Evolutionary conservation across 2,888 invertebrate genomes (phyloP).

Genomic region (Theretra japonica): DNA sequence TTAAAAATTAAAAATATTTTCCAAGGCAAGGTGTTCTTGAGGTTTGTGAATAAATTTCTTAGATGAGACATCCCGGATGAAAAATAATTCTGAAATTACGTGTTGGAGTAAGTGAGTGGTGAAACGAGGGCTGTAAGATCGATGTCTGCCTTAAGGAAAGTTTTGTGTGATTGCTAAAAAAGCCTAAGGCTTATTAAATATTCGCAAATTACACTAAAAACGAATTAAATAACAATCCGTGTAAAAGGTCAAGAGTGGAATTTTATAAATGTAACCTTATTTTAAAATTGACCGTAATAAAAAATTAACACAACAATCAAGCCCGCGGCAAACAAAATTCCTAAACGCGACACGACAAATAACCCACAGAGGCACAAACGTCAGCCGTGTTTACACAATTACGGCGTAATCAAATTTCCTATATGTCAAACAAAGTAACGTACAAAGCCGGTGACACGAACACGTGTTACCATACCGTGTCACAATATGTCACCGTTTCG

Average conservation of each 20-base stretch:
- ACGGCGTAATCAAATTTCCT: slow-evolving; percentile 23
- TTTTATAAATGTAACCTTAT: neutral
- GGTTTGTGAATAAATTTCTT: too few relatives aligned
- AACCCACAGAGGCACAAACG: neutral
- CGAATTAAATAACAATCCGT: too few relatives aligned
- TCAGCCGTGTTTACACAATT: slow-evolving; percentile 18
- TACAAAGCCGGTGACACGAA: slow-evolving; percentile 27
- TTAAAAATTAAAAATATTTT: neutral
- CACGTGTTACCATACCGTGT: slow-evolving; percentile 28
- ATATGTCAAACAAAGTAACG: slow-evolving; percentile 26
- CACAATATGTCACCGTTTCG: slow-evolving; percentile 30
- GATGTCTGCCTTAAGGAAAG: too few relatives aligned
- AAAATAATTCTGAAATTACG: too few relatives aligned
- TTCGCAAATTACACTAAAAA: too few relatives aligned
- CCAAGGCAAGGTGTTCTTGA: neutral
- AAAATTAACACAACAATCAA: neutral
- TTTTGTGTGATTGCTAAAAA: too few relatives aligned
- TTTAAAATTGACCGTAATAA: neutral
- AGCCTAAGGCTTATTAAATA: too few relatives aligned
- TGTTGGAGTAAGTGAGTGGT: too few relatives aligned
- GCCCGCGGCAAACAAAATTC: neutral
- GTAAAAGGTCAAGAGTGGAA: too few relatives aligned
- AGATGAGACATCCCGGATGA: too few relatives aligned
- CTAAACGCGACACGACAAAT: neutral
- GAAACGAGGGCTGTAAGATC: too few relatives aligned